Conservation (phyloP, 2,113 vertebrate species). For the Plectropomus leopardus region DNA sequence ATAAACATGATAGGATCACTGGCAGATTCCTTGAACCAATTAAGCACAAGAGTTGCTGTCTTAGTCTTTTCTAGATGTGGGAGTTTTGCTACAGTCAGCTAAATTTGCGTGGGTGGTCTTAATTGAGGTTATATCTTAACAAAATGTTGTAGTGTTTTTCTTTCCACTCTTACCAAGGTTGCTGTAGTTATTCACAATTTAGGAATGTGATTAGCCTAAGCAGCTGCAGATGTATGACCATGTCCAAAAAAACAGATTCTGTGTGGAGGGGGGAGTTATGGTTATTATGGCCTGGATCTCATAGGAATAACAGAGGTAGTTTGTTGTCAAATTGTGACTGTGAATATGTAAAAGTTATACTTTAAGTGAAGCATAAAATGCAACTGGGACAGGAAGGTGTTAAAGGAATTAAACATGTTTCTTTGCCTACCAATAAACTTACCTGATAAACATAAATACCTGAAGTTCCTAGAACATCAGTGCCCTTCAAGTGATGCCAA, state of each 20-base stretch:
- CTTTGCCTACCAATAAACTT: neutral
- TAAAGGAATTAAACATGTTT: neutral
- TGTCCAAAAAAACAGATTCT: conserved; percentile 41
- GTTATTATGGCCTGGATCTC: conserved; percentile 25
- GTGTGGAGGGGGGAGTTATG: neutral
- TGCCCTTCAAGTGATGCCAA: too few species aligned
- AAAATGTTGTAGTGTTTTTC: conserved; percentile 43
- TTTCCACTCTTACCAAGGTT: conserved; percentile 61
- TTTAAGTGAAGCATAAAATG: neutral
- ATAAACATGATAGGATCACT: conserved; percentile 40
- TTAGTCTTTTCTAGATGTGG: conserved; percentile 43
- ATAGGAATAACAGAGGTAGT: neutral
- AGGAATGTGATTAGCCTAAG: conserved; percentile 72
- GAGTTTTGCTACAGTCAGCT: conserved; percentile 36
- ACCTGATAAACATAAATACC: neutral
- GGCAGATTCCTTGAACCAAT: conserved; percentile 61
- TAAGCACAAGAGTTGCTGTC: conserved; percentile 51
- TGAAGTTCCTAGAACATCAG: neutral
- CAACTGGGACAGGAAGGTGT: neutral
- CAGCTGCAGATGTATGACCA: conserved; percentile 58
- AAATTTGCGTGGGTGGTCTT: conserved; percentile 48
- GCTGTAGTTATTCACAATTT: conserved; percentile 66
- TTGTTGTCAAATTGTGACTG: conserved; percentile 17
- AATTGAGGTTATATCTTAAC: conserved; percentile 54
- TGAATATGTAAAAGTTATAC: neutral